These are phyloP conservation scores for Coleophora deauratella DNA, from an alignment of 2,888 invertebrate genomes.

Conservation along the genomic window DNA sequence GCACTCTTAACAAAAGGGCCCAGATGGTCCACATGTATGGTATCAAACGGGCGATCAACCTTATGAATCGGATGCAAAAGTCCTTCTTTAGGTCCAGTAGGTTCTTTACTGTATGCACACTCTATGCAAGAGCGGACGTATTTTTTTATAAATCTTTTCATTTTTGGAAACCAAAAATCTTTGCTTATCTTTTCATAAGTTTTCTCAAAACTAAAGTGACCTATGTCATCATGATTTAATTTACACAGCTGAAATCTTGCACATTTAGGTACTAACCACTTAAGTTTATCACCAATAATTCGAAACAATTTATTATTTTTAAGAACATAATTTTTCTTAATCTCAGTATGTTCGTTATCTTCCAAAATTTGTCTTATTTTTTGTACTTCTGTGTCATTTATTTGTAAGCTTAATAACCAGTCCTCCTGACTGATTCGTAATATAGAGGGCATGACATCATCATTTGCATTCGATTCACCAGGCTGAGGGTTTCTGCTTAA, in stretches of 20 bases:
- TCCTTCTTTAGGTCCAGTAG: constrained; percentile 21
- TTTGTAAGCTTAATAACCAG: constrained; percentile 1
- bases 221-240: constrained; percentile 34
- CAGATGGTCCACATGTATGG: constrained; percentile 44
- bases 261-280: constrained; percentile 19
- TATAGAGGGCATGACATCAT: neutral
- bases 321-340: no score
- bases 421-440: constrained; percentile 1
- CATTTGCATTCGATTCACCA: neutral
- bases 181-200: constrained; percentile 25
- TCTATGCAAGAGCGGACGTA: constrained; percentile 40
- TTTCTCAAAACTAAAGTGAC: constrained; percentile 35
- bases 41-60: constrained; percentile 35
- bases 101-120: constrained; percentile 31
- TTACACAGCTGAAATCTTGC: constrained; percentile 26
- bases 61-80: constrained; percentile 43
- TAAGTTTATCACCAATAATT: neutral
- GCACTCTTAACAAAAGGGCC: constrained; percentile 37
- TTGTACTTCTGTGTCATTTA: constrained; percentile 8
- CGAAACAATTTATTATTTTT: no score
- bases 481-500: neutral
- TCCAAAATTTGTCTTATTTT: constrained; percentile 9
- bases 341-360: constrained; percentile 4
- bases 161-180: constrained; percentile 42
- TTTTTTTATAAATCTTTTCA: constrained; percentile 34